A percentile compares a stretch with the other conserved stretches of the same genome.
Conservation (phyloP, 2,888 invertebrate species). For the Pharmacophagus antenor region DNA sequence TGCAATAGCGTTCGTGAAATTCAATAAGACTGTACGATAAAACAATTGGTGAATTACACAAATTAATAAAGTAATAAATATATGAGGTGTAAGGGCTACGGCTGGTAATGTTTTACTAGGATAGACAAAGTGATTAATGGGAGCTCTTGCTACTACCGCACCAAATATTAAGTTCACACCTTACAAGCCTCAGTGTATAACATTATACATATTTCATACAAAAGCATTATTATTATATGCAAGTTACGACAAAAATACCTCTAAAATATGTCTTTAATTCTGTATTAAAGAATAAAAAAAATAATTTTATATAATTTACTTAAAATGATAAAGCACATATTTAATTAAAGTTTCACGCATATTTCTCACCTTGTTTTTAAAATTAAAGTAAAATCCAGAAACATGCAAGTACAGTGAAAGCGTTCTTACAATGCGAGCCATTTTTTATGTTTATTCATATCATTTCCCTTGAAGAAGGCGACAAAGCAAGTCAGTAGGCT, state of each 20-base stretch:
- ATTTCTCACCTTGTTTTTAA: not conserved
- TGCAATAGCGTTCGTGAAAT: slow-evolving; percentile 57
- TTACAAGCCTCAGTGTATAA: not conserved
- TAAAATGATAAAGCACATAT: not conserved
- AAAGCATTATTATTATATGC: too few species aligned
- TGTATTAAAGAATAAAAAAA: too few species aligned
- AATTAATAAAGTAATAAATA: slow-evolving; percentile 77
- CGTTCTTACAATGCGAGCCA: slow-evolving; percentile 46
- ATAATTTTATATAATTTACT: too few species aligned
- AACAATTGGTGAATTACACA: slow-evolving; percentile 63
- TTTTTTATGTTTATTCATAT: slow-evolving; percentile 68
- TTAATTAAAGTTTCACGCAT: not conserved
- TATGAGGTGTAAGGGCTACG: slow-evolving; percentile 65
- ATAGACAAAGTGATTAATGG: slow-evolving; percentile 77
- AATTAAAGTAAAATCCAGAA: slow-evolving; percentile 29
- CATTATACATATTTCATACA: not conserved
- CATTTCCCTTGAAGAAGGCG: slow-evolving; percentile 58
- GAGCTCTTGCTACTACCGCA: slow-evolving; percentile 51
- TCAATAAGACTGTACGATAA: slow-evolving; percentile 55
- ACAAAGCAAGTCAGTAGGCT: slow-evolving; percentile 78
- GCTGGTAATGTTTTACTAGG: slow-evolving; percentile 72
- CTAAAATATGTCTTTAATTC: too few species aligned
- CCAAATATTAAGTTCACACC: slow-evolving; percentile 46
- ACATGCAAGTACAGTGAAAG: slow-evolving; percentile 34
- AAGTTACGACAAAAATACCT: too few species aligned